Evolutionary conservation across 2,888 invertebrate species (phyloP), one percentile per base, ranked within the genome.

Genomic region (Pomacea canaliculata): DNA sequence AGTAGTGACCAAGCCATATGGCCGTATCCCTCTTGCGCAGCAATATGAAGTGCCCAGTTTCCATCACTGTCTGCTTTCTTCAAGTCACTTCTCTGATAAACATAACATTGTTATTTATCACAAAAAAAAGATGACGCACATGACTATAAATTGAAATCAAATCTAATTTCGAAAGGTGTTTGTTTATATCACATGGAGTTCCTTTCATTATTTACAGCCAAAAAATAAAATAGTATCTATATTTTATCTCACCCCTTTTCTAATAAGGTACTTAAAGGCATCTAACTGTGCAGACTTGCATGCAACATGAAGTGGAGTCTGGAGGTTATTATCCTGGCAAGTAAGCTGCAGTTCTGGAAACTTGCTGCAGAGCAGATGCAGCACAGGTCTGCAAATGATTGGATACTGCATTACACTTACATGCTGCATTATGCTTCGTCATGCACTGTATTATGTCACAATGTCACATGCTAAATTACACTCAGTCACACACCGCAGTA

Each of bases 1-100:
- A 90, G 72, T 51, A 89, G 81, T 7, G 81, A 68, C 89, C 89
- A 90, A 68, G 85, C 85, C 63, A 86, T 81, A 73, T 80, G 77
- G 16, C 83, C 81, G 76, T 86, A 84, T 0, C 89, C 89, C 51
- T 85, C 83, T 70, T 83, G 80, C 0, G 87, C 87, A 62, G 88
- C 85, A 18, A 89, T 79, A 79, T 90, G 90, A 59, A 90, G 80
- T 1, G 87, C 81, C 3, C 86, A 89, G 80, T 90, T 88, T 5
- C 89, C 90, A 66, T 83, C 81, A 13, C 62, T 76, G 79, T 89
- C 88, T 48, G 78, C 78, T 51, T 82, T 83, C 9, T 68, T 78
- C 16, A 88, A 70, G 70, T 89, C 85, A 82, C 85, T 82, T 69
- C 89, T 83, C 89, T 90, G 80, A 18, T 80, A 78, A 75, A 60